These are phyloP conservation scores for Anastrepha ludens DNA, from an alignment of 1,140 invertebrate genomes.

Conservation along the genomic window DNA sequence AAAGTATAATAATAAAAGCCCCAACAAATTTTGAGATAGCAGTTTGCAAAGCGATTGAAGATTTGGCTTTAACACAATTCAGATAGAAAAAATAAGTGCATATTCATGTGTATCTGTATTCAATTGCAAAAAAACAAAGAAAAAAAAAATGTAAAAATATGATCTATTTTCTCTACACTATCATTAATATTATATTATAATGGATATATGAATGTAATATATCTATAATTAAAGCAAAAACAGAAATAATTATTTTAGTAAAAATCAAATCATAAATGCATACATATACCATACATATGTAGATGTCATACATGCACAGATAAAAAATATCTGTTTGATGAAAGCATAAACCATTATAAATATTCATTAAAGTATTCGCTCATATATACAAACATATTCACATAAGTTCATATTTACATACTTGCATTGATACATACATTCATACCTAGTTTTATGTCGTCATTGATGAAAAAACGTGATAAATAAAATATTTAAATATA, in stretches of 20 bases:
- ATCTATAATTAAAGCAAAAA: background rate
- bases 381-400: background rate
- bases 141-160: background rate
- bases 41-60: no score
- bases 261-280: background rate
- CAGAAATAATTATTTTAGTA: background rate
- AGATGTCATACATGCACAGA: background rate
- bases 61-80: no score
- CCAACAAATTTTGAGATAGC: no score
- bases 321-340: background rate
- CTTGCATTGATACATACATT: no score
- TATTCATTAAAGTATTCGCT: background rate
- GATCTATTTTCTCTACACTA: constrained; percentile 4
- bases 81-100: no score
- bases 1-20: no score
- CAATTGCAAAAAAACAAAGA: background rate
- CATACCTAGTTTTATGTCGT: constrained; percentile 17
- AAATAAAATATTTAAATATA: constrained; percentile 39
- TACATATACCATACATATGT: background rate
- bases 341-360: background rate
- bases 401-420: background rate
- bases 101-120: background rate
- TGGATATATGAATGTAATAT: background rate
- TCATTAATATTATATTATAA: constrained; percentile 6
- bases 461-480: constrained; percentile 43